These are phyloP conservation scores for Pyrrhosoma nymphula DNA, from an alignment of 2,888 invertebrate genomes.

Conservation along the genomic window DNA sequence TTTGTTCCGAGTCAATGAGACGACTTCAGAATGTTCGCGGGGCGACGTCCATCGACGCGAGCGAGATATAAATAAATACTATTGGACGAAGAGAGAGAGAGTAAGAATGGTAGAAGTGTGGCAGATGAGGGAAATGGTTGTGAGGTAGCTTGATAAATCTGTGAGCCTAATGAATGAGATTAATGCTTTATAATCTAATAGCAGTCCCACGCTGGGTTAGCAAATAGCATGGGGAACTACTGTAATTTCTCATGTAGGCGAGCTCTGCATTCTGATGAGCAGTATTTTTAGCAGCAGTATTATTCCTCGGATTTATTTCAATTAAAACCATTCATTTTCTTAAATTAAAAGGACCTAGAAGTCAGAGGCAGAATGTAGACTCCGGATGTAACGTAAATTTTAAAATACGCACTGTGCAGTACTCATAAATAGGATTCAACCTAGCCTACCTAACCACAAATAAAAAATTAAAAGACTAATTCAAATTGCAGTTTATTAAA, in stretches of 20 bases:
- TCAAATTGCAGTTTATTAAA: too few relatives aligned
- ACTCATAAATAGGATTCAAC: too few relatives aligned
- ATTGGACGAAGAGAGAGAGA: not conserved
- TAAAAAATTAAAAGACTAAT: too few relatives aligned
- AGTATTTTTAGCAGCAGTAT: too few relatives aligned
- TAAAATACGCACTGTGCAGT: too few relatives aligned
- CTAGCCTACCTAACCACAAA: too few relatives aligned
- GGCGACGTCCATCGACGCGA: not conserved
- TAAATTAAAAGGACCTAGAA: not conserved
- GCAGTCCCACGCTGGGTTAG: not conserved
- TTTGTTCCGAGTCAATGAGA: not conserved
- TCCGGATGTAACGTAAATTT: too few relatives aligned
- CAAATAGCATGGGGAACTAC: not conserved
- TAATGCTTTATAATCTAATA: not conserved
- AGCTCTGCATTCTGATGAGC: not conserved
- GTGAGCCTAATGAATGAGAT: not conserved
- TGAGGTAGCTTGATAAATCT: not conserved
- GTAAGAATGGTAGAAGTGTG: too few relatives aligned
- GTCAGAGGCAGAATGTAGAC: not conserved
- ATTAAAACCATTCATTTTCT: not conserved
- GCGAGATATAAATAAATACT: not conserved
- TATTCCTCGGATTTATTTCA: not conserved
- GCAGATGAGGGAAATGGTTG: not conserved
- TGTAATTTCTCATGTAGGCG: not conserved
- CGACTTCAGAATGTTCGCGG: not conserved